These are phyloP conservation scores for Proterorhinus semilunaris DNA, from an alignment of 2,113 vertebrate genomes.

Conservation along the genomic window DNA sequence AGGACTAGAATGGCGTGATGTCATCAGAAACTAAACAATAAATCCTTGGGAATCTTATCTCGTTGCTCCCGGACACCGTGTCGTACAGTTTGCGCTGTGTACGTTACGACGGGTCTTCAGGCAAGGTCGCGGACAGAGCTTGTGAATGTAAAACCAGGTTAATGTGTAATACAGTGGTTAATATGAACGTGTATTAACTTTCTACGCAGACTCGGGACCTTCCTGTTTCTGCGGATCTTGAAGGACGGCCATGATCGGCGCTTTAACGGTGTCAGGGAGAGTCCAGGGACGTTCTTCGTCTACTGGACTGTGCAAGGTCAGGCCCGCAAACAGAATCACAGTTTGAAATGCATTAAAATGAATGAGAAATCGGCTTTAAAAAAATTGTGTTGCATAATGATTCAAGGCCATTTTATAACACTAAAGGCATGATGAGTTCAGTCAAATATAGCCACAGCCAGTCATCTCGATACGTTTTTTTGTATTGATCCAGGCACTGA, in stretches of 20 bases:
- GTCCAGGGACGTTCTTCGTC: constrained; percentile 77
- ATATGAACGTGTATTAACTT: constrained; percentile 50
- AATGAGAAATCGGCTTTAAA: no score
- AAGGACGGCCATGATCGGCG: constrained; percentile 78
- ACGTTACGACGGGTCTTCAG: constrained; percentile 15
- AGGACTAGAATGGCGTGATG: no score
- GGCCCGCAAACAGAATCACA: no score
- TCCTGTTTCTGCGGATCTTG: constrained; percentile 80
- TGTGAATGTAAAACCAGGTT: constrained; percentile 54
- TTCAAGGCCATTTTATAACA: no score
- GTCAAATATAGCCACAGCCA: no score
- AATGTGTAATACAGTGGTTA: constrained; percentile 71
- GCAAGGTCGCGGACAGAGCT: constrained; percentile 37
- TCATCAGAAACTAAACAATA: not conserved
- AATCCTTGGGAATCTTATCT: not conserved
- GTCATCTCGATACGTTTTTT: no score
- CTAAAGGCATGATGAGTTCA: no score
- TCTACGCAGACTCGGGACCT: constrained; percentile 74
- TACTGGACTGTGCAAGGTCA: constrained; percentile 68
- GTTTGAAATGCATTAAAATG: no score
- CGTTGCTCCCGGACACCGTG: not conserved
- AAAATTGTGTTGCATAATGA: no score
- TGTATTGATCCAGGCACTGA: no score
- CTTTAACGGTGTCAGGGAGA: constrained; percentile 78
- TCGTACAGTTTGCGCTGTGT: constrained; percentile 3